Evolutionary conservation across 2,113 vertebrate species (phyloP), one percentile per base, ranked within the genome.

Genomic region (Bostrychus sinensis): DNA sequence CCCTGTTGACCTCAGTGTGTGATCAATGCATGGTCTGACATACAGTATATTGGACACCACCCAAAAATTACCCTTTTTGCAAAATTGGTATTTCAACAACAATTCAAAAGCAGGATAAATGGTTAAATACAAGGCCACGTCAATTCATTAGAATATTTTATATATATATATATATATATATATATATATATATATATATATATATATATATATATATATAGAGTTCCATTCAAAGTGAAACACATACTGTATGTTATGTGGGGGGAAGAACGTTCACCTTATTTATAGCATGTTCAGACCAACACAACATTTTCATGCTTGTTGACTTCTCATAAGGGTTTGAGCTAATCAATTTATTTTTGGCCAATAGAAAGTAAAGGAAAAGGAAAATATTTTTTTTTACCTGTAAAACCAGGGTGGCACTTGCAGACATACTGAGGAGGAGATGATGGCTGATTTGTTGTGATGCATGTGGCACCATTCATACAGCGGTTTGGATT

Each of bases 371-470:
- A 61, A n/a, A 63, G 60, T 66, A 65, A 39, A 75, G 37, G 28
- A 48, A 59, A 70, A 16, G 25, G 58, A 68, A 57, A 63, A 55
- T 38, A 30, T 62, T 16, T 39, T 57, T 46, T 74, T 84, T 88
- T 92, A 95, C 92, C 93, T 90, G 75, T 92, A 78, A 92, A 92
- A 65, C 81, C 78, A 14, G 0, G 71, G 56, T 77, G 69, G 62
- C 92, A 95, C 20, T 85, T 41, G 59, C 91, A 95, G 30, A 57
- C 74, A 83, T 91, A 83, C 14, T 79, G 64, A 36, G 89, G 89
- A 34, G 72, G 66, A 34, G 82, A 62, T 54, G 84, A 67, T 6
- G 51, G 67, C 7, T 90, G 91, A 56, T 83, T 94, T 42, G 59
- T 66, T 71, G 91, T 86, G 1, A 92, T 53, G 45, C 91, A 94